Base-by-base conservation (phyloP, 2,888 invertebrate species). In the Melanargia galathea region DNA sequence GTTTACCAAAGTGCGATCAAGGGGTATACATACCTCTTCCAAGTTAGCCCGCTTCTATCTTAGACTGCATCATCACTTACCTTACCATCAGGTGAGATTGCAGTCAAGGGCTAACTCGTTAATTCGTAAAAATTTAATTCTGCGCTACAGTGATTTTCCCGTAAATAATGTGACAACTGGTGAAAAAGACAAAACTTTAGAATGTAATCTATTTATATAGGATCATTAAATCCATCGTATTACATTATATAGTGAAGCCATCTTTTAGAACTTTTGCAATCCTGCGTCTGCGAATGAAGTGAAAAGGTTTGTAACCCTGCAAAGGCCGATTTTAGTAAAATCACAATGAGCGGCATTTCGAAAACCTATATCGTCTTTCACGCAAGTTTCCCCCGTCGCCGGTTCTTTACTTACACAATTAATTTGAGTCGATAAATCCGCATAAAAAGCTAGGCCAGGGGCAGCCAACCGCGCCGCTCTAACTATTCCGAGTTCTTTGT, bases 391-490 rank as follows among this genome's bases (percentile, higher is more conserved):
- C 82, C 82, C 82, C 75, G 78, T 78, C 76, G 78, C 77, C 79
- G 75, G 78, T 79, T 85, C 83, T 83, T 86, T 85, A 84, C 87
- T 89, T 87, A 87, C 86, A 88, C 89, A 89, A 90, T 90, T 90
- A 89, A 90, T 90, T 90, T 90, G 87, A 89, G 87, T 85, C 90
- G 82, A 90, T 90, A 90, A 90, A 90, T 90, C 89, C 87, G 82
- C 80, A 90, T 89, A 90, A 90, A 90, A 89, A 86, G 85, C 83
- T 82, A 79, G 81, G 79, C 81, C 80, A 81, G 77, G 83, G 81
- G 83, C 84, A 83, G 79, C 81, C 84, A 75, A 87, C 85, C 87
- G 86, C 85, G 82, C 79, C 80, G 81, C 79, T 78, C 75, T 83
- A 81, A 84, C 83, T 86, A 86, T 86, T 85, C 81, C 81, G 76